Percentiles rank a stretch among this genome's conserved stretches.
These are phyloP conservation scores for Gadus chalcogrammus DNA, from an alignment of 2,113 vertebrate species.

Conservation along the genomic window DNA sequence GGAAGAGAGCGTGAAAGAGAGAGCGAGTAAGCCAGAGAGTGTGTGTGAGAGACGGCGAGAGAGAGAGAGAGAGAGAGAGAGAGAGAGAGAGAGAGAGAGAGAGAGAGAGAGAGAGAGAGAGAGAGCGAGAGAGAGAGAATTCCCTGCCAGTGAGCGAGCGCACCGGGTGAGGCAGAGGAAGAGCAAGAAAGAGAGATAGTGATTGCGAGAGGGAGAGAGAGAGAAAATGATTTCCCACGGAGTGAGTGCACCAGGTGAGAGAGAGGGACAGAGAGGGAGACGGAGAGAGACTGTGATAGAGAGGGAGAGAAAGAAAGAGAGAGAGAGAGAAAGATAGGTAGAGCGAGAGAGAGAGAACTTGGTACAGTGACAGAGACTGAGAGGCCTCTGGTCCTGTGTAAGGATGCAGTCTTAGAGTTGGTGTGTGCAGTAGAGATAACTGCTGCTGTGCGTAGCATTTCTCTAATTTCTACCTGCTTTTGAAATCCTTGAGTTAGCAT, in stretches of 20 bases:
- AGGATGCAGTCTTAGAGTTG: no score
- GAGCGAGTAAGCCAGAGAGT: slow-evolving; percentile 8
- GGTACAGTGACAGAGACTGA: not conserved
- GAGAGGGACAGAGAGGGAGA: not conserved
- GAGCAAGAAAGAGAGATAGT: not conserved
- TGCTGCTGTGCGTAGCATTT: not conserved
- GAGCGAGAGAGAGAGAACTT: not conserved
- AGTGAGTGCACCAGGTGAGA: no score
- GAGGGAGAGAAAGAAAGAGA: not conserved
- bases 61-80: slow-evolving; percentile 13
- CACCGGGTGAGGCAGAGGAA: slow-evolving; percentile 1
- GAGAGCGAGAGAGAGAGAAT: not conserved
- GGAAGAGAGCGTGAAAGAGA: not conserved
- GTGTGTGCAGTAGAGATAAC: no score
- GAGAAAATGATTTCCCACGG: no score
- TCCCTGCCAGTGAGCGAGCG: not conserved
- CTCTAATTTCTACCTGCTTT: not conserved
- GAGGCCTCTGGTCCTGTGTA: not conserved
- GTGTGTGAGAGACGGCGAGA: slow-evolving; percentile 2
- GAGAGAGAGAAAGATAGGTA: not conserved
- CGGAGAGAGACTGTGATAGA: not conserved
- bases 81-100: slow-evolving; percentile 6
- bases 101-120: not conserved
- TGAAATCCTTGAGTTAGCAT: no score
- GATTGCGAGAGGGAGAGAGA: not conserved